Evolutionary conservation across 2,888 invertebrate genomes (phyloP).

Genomic region (Molanna angustata): DNA sequence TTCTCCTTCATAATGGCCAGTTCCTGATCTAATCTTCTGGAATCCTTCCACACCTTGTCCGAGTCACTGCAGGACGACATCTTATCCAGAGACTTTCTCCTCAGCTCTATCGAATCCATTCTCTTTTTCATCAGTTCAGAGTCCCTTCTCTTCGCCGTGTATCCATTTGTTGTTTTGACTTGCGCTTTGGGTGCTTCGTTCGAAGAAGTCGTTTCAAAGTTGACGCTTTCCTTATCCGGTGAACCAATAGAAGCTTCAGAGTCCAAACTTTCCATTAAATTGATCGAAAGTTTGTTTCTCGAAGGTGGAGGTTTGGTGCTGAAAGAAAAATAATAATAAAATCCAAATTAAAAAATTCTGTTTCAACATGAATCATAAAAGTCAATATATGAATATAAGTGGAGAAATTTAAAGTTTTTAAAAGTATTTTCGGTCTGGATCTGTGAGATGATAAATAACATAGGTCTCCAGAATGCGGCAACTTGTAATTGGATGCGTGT

Average conservation of each 20-base stretch:
- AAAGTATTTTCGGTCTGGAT: no score
- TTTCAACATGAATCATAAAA: no score
- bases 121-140: conserved; percentile 31
- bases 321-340: conserved; percentile 15
- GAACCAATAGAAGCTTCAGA: conserved; percentile 54
- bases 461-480: no score
- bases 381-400: no score
- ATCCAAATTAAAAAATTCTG: no score
- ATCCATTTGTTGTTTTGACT: conserved; percentile 32
- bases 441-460: no score
- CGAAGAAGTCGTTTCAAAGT: conserved; percentile 10
- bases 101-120: conserved; percentile 9
- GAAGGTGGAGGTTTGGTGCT: conserved; percentile 27
- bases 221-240: conserved; percentile 14
- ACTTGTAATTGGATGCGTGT: no score
- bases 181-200: conserved; percentile 10
- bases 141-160: conserved; percentile 7
- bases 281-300: conserved; percentile 53
- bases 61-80: conserved; percentile 27
- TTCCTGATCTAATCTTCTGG: conserved; percentile 55
- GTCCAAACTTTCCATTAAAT: conserved; percentile 54
- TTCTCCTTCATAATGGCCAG: conserved; percentile 56
- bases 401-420: no score
- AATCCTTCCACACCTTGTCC: conserved; percentile 43
- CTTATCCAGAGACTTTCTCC: conserved; percentile 26